phyloP scores from a whole-genome alignment of 1,140 invertebrate genomes.

The Coptotermes formosanus region DNA sequence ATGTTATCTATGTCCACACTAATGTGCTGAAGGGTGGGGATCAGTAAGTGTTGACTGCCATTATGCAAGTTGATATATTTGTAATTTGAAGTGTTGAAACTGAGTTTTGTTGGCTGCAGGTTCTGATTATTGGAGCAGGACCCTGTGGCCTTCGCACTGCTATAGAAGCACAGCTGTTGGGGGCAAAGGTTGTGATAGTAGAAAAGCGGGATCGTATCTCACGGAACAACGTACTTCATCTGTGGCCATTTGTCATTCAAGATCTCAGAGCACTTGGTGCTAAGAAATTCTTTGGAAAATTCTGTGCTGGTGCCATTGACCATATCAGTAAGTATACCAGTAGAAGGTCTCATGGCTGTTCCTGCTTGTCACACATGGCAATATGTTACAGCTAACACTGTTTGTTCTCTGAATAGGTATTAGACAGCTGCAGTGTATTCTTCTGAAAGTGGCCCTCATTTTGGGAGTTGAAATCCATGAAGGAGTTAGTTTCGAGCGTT shows the following conservation, averaged over 20 bases:
- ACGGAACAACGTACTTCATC: constrained; percentile 95
- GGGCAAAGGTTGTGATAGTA: constrained; percentile 90
- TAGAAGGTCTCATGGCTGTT: neutral
- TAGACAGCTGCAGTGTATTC: constrained; percentile 90
- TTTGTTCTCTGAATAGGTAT: constrained; percentile 59
- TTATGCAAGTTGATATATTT: no score
- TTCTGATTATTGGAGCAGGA: constrained; percentile 91
- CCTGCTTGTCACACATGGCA: neutral
- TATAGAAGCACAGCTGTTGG: constrained; percentile 94
- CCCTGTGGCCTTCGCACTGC: constrained; percentile 93
- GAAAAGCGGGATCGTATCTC: constrained; percentile 92
- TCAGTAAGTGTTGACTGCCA: no score
- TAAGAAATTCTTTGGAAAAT: constrained; percentile 99
- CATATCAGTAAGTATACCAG: constrained; percentile 77
- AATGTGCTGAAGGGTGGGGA: no score
- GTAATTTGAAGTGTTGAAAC: neutral
- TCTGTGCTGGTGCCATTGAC: constrained; percentile 97
- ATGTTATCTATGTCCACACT: no score
- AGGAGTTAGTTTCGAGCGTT: constrained; percentile 83
- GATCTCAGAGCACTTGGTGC: constrained; percentile 92
- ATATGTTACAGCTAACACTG: neutral
- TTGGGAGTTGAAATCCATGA: constrained; percentile 97
- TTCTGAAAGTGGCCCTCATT: constrained; percentile 92
- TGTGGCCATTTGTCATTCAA: constrained; percentile 98
- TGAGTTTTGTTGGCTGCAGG: constrained; percentile 45